phyloP scores from a whole-genome alignment of 2,888 invertebrate genomes.

The Drosophila limbata region DNA sequence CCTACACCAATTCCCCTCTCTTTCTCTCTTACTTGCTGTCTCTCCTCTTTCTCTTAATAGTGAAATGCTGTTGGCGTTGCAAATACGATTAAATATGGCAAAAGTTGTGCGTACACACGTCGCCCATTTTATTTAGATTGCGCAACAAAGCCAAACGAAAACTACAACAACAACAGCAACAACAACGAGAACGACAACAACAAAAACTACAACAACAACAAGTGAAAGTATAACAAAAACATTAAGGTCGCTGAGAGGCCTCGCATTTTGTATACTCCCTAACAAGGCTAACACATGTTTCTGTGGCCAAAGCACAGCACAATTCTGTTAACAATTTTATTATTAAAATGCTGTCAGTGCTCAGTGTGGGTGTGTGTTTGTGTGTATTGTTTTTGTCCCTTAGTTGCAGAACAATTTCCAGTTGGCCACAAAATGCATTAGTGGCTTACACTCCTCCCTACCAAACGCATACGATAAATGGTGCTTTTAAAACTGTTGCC shows the following conservation, averaged over 20 bases:
- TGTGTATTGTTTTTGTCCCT: constrained; percentile 25
- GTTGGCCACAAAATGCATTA: constrained; percentile 78
- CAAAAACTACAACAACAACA: constrained; percentile 21
- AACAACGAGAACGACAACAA: constrained; percentile 16
- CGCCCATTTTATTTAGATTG: constrained; percentile 81
- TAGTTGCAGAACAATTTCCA: constrained; percentile 54
- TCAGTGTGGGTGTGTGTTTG: constrained; percentile 18
- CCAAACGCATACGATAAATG: constrained; percentile 20
- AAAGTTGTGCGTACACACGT: constrained; percentile 82
- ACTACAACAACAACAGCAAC: constrained; percentile 26
- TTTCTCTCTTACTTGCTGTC: too few relatives aligned
- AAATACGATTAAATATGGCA: constrained; percentile 82
- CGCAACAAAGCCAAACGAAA: constrained; percentile 63
- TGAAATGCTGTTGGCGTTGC: constrained; percentile 60
- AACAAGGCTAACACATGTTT: constrained; percentile 80
- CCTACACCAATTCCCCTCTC: background rate
- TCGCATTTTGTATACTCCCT: constrained; percentile 50
- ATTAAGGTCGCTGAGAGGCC: constrained; percentile 61
- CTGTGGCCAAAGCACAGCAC: constrained; percentile 73
- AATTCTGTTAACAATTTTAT: constrained; percentile 82
- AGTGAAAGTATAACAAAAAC: constrained; percentile 23
- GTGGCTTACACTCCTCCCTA: constrained; percentile 38
- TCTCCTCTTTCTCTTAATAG: background rate
- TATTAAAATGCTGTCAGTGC: constrained; percentile 74
- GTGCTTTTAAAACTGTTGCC: constrained; percentile 35